These are phyloP conservation scores for Rotaria magnacalcarata DNA, from an alignment of 2,888 invertebrate genomes.

Conservation along the genomic window DNA sequence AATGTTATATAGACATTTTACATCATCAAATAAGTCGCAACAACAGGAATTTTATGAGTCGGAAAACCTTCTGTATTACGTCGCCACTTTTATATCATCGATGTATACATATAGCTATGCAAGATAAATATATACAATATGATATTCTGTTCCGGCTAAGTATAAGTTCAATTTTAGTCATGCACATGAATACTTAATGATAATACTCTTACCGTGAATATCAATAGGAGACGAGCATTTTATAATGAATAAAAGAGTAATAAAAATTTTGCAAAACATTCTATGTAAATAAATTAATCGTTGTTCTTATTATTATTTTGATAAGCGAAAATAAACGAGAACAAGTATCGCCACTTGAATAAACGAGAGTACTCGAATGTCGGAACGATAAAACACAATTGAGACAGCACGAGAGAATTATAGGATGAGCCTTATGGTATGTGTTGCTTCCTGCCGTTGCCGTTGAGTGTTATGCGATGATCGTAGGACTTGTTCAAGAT, in stretches of 20 bases:
- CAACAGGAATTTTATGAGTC: neutral
- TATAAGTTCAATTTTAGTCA: neutral
- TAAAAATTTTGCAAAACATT: neutral
- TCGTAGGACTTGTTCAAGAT: neutral
- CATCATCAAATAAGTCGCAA: neutral
- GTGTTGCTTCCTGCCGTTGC: constrained; percentile 22
- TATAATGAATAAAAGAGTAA: neutral
- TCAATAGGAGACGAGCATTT: neutral
- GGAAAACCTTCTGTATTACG: neutral
- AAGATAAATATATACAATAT: too few species aligned
- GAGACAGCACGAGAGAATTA: neutral
- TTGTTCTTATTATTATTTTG: neutral
- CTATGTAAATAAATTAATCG: neutral
- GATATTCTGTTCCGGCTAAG: neutral
- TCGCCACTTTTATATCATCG: neutral
- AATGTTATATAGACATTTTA: neutral
- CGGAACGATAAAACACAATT: constrained; percentile 29
- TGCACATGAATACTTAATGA: neutral
- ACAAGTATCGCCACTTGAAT: neutral
- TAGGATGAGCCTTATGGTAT: constrained; percentile 23
- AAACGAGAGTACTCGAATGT: neutral
- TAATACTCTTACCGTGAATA: neutral
- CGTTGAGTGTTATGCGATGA: constrained; percentile 19
- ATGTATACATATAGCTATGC: neutral
- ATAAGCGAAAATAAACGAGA: neutral